Percentiles rank a stretch among this genome's conserved stretches.
phyloP scores from a whole-genome alignment of 1,140 invertebrate species.

The Rhopalosiphum padi region DNA sequence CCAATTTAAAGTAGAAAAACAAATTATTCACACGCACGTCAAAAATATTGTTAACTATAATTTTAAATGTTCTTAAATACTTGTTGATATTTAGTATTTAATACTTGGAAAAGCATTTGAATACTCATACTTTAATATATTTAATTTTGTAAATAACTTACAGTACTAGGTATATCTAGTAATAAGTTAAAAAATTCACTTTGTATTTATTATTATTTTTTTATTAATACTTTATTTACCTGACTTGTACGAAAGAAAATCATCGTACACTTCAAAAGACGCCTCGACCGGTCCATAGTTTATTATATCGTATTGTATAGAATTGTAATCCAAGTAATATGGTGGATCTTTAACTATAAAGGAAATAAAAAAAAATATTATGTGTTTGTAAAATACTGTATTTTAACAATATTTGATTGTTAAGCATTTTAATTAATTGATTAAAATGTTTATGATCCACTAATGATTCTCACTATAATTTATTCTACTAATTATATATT shows the following conservation, averaged over 20 bases:
- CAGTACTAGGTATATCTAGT: too few relatives aligned
- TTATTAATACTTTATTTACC: constrained; percentile 19
- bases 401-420: background rate
- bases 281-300: constrained; percentile 35
- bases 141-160: too few relatives aligned
- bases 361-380: background rate
- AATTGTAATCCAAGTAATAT: background rate
- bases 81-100: too few relatives aligned
- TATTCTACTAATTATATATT: too few relatives aligned
- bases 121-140: background rate
- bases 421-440: too few relatives aligned
- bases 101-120: background rate
- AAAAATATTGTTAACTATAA: background rate
- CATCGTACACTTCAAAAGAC: constrained; percentile 41
- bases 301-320: constrained; percentile 39
- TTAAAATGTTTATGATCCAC: too few relatives aligned
- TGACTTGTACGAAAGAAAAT: constrained; percentile 50
- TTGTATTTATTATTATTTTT: background rate
- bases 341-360: background rate
- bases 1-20: background rate
- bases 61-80: too few relatives aligned
- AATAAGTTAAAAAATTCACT: background rate
- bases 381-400: too few relatives aligned
- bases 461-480: too few relatives aligned
- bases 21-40: too few relatives aligned